phyloP scores from a whole-genome alignment of 2,888 invertebrate species.

The Girardia tigrina region DNA sequence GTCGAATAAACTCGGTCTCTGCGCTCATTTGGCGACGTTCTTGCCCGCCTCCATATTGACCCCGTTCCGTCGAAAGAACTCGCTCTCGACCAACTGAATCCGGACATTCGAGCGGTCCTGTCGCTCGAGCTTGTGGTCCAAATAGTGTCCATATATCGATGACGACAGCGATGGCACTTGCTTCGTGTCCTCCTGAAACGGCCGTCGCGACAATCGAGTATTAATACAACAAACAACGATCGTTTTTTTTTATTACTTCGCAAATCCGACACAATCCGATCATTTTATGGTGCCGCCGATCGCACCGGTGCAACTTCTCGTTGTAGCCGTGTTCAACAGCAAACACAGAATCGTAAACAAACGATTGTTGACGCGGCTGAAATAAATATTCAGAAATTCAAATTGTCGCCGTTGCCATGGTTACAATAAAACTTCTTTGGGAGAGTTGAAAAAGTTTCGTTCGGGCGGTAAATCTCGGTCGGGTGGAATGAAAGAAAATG shows the following conservation, averaged over 20 bases:
- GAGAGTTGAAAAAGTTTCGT: slow-evolving; percentile 8
- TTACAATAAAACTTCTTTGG: slow-evolving; percentile 3
- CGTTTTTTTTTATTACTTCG: not conserved
- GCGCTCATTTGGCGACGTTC: not conserved
- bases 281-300: slow-evolving; percentile 20
- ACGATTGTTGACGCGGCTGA: slow-evolving; percentile 11
- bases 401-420: not conserved
- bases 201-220: no score
- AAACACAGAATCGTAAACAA: not conserved
- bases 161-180: slow-evolving; percentile 23
- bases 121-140: not conserved
- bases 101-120: not conserved
- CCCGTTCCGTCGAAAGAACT: slow-evolving; percentile 25
- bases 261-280: slow-evolving; percentile 21
- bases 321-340: slow-evolving; percentile 23
- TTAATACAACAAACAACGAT: no score
- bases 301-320: slow-evolving; percentile 20
- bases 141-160: slow-evolving; percentile 17
- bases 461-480: not conserved
- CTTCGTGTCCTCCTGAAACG: slow-evolving; percentile 28
- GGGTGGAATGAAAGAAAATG: slow-evolving; percentile 21
- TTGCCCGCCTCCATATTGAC: not conserved
- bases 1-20: no score
- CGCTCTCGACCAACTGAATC: not conserved
- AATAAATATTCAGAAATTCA: not conserved